Conservation (phyloP, 2,113 vertebrate species). For the Phalacrocorax pelagicus region DNA sequence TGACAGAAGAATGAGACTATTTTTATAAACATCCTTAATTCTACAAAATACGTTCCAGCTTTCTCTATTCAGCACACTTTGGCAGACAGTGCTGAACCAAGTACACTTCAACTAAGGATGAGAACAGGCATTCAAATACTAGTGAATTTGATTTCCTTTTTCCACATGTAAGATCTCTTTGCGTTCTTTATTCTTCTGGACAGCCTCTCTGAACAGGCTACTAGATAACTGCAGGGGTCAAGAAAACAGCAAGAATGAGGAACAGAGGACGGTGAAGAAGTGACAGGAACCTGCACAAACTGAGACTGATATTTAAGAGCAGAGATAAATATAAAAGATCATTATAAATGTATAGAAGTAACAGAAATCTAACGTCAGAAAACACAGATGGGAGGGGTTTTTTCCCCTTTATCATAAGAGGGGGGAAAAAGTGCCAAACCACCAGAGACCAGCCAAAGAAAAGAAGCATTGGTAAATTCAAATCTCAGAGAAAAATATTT, state of each 20-base stretch:
- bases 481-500: neutral
- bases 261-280: neutral
- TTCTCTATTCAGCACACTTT: neutral
- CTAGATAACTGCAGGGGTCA: neutral
- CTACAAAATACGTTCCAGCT: neutral
- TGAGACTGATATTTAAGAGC: neutral
- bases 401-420: neutral
- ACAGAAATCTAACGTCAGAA: neutral
- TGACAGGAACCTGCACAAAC: neutral
- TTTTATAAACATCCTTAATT: neutral
- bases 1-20: neutral
- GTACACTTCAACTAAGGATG: neutral
- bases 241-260: neutral
- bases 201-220: neutral
- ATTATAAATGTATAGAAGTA: neutral
- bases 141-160: neutral
- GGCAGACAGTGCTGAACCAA: neutral
- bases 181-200: neutral
- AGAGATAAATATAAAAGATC: neutral
- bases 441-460: neutral
- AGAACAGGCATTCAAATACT: neutral
- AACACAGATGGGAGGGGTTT: accelerated
- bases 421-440: too few relatives aligned
- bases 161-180: neutral
- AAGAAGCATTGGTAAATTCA: neutral